Evolutionary conservation across 2,888 invertebrate species (phyloP), one percentile per base, ranked within the genome.

Genomic region (Caenorhabditis wallacei): DNA sequence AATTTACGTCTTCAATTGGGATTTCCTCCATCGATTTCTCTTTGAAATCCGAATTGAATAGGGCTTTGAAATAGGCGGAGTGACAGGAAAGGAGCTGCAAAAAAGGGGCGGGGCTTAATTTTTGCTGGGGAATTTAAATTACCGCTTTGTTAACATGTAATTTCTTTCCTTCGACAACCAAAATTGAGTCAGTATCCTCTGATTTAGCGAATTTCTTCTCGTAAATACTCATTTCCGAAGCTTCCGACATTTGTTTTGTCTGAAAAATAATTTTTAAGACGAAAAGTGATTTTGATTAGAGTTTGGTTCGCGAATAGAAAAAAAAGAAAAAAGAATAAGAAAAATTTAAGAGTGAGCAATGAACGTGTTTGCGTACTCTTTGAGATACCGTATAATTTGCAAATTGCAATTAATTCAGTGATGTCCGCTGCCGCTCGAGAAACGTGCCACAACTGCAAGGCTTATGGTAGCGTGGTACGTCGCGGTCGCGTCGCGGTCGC

Each of bases 1-100:
- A 61, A 16, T 37, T 8, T 8, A 71, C 71, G 16, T 71, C 71
- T 1, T 71, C n/a, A n/a, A 71, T 71, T 22, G 35, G 24, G 13
- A 71, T 61, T 40, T 61, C 71, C 0, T 8, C 0, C 61, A 71
- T 71, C 5, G 71, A 37, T 61, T 61, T 71, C 26, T 71, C 71
- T 13, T 71, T 71, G 71, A 71, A 61, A 10, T 61, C 53, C 40
- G 53, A 51, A 11, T 71, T 61, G 53, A 71, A 71, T 8, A 71
- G 22, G 3, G 30, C 35, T 35, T 59, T 16, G 51, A 71, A 71
- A 10, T 59, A 71, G 51, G 48, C 71, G 0, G 59, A 71, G 10
- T 37, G 71, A 7, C 10, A 51, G 46, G 71, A 71, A 37, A 71
- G 71, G 24, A 51, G 13, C 71, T 61, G 43, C 3, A 37, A 59